Evolutionary conservation across 2,113 vertebrate species (phyloP).

Genomic region (Ammodytes dubius): DNA sequence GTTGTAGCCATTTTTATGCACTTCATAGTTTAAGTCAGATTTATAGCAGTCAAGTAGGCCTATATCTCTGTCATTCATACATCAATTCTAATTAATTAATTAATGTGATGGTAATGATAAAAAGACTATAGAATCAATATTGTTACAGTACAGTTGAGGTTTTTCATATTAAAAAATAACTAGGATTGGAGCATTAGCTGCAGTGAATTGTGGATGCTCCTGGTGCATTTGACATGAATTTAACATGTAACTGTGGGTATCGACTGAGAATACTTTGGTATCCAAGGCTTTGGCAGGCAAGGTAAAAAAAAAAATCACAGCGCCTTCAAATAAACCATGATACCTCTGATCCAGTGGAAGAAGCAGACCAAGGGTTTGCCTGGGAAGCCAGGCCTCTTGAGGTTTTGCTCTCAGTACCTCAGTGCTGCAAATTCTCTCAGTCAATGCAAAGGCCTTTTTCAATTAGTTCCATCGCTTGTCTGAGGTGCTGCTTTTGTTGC

Average conservation of each 20-base stretch:
- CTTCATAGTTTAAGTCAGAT: too few species aligned
- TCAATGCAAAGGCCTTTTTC: neutral
- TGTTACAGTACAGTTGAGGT: slow-evolving; percentile 10
- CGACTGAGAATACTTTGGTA: slow-evolving; percentile 27
- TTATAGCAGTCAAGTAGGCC: too few species aligned
- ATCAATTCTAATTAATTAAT: too few species aligned
- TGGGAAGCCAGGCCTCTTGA: slow-evolving; percentile 30
- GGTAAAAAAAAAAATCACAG: slow-evolving; percentile 34
- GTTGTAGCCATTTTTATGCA: neutral
- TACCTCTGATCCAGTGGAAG: slow-evolving; percentile 44
- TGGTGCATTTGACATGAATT: slow-evolving; percentile 32
- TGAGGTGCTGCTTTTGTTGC: neutral
- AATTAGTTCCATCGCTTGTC: neutral
- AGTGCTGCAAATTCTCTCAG: neutral
- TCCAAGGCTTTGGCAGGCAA: slow-evolving; percentile 1
- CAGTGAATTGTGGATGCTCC: neutral
- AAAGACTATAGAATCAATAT: slow-evolving; percentile 23
- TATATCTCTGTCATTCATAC: too few species aligned
- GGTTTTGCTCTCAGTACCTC: slow-evolving; percentile 33
- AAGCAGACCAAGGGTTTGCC: slow-evolving; percentile 18
- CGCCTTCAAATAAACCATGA: slow-evolving; percentile 46
- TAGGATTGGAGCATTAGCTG: slow-evolving; percentile 16
- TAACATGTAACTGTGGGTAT: slow-evolving; percentile 28
- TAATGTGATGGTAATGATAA: too few species aligned
- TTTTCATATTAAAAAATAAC: slow-evolving; percentile 8